phyloP scores from a whole-genome alignment of 2,888 invertebrate genomes.

The Rotaria macrura region DNA sequence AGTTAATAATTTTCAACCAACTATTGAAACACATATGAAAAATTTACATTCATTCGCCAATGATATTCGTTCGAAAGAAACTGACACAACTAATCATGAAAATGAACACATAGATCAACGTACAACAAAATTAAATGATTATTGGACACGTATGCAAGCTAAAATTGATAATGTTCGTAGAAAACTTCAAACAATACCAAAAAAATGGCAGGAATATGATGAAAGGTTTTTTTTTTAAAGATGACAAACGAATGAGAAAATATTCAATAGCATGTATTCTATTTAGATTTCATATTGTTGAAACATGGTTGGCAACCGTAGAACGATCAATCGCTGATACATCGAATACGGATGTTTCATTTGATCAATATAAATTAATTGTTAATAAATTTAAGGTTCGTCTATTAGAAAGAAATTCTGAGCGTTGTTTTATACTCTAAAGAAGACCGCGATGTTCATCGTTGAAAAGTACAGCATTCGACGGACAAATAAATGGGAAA shows the following conservation, averaged over 20 bases:
- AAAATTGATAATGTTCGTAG: not conserved
- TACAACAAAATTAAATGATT: not conserved
- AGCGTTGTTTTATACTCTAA: too few relatives aligned
- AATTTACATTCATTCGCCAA: not conserved
- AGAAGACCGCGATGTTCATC: too few relatives aligned
- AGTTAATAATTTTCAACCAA: conserved; percentile 22
- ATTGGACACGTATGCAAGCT: not conserved
- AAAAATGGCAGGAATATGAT: conserved; percentile 15
- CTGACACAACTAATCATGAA: not conserved
- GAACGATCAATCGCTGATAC: not conserved
- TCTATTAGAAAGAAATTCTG: too few relatives aligned
- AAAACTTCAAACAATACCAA: not conserved
- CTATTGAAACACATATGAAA: not conserved
- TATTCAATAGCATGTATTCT: not conserved
- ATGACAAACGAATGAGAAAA: not conserved
- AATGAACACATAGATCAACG: not conserved
- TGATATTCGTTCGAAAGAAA: not conserved
- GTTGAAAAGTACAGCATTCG: too few relatives aligned
- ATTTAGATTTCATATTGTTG: not conserved
- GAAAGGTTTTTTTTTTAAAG: not conserved
- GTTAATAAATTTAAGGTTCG: not conserved
- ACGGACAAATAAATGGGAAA: too few relatives aligned
- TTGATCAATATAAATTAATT: conserved; percentile 10
- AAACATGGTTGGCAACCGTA: not conserved
- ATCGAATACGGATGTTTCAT: not conserved